Conservation (phyloP, 2,113 vertebrate genomes). For the Microtus ochrogaster region DNA sequence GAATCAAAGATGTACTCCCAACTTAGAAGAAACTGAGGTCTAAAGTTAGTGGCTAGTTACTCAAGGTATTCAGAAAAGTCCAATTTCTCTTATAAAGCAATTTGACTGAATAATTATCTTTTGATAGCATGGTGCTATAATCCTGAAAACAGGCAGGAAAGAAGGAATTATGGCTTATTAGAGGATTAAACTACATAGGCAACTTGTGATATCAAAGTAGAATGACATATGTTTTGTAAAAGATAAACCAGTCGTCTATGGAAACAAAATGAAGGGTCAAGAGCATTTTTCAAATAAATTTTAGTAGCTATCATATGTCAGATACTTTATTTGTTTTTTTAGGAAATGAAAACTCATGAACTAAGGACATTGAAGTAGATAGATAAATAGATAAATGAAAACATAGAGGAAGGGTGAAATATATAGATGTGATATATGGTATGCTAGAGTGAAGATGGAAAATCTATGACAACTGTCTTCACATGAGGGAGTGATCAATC, state of each 20-base stretch:
- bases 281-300: background rate
- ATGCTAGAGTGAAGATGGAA: background rate
- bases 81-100: too few relatives aligned
- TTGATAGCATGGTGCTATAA: background rate
- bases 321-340: background rate
- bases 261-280: background rate
- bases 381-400: background rate
- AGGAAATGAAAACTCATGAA: constrained; percentile 32
- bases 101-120: background rate
- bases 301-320: background rate
- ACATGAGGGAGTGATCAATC: background rate
- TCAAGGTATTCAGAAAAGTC: background rate
- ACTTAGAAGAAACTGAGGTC: constrained; percentile 25
- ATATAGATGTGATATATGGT: too few relatives aligned
- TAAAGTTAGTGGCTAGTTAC: constrained; percentile 12
- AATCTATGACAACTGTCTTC: background rate
- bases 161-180: background rate
- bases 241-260: background rate
- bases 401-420: background rate
- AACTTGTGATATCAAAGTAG: background rate
- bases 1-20: constrained; percentile 14
- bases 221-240: constrained; percentile 31
- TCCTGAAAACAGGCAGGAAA: background rate
- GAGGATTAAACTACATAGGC: background rate
- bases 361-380: background rate